Conservation (phyloP, 1,140 invertebrate species). For the Agrypnia vestita region DNA sequence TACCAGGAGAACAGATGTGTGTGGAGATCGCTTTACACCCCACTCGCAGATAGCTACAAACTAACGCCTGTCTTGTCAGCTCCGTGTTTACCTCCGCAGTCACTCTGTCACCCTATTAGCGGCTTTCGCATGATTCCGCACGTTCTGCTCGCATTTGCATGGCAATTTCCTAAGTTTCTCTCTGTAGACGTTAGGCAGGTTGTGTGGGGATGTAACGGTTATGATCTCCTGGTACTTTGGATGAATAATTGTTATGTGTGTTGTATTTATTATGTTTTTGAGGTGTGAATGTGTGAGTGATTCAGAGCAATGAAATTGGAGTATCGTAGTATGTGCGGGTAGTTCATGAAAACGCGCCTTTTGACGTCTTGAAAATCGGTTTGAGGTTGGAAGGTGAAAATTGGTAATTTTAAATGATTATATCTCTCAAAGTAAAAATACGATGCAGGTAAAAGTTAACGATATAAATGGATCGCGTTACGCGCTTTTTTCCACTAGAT, state of each 20-base stretch:
- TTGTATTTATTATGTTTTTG: too few relatives aligned
- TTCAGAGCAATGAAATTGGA: too few relatives aligned
- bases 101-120: slow-evolving; percentile 44
- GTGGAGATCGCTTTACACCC: slow-evolving; percentile 16
- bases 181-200: slow-evolving; percentile 10
- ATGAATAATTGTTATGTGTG: background rate
- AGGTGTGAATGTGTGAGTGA: too few relatives aligned
- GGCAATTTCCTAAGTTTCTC: slow-evolving; percentile 28
- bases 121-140: slow-evolving; percentile 41
- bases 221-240: slow-evolving; percentile 7
- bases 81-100: slow-evolving; percentile 41
- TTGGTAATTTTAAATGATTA: too few relatives aligned
- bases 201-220: slow-evolving; percentile 5
- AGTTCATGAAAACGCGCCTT: too few relatives aligned
- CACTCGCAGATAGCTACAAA: slow-evolving; percentile 10
- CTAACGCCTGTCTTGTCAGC: slow-evolving; percentile 37
- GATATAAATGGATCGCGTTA: too few relatives aligned
- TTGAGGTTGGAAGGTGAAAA: too few relatives aligned
- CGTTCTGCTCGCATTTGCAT: slow-evolving; percentile 34
- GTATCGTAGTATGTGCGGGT: too few relatives aligned
- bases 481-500: too few relatives aligned
- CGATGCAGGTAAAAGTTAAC: too few relatives aligned
- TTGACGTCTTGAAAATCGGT: too few relatives aligned
- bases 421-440: too few relatives aligned
- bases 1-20: background rate